Evolutionary conservation across 2,888 invertebrate genomes (phyloP), one percentile per base, ranked within the genome.

Genomic region (Drosophila trichaetosa): DNA sequence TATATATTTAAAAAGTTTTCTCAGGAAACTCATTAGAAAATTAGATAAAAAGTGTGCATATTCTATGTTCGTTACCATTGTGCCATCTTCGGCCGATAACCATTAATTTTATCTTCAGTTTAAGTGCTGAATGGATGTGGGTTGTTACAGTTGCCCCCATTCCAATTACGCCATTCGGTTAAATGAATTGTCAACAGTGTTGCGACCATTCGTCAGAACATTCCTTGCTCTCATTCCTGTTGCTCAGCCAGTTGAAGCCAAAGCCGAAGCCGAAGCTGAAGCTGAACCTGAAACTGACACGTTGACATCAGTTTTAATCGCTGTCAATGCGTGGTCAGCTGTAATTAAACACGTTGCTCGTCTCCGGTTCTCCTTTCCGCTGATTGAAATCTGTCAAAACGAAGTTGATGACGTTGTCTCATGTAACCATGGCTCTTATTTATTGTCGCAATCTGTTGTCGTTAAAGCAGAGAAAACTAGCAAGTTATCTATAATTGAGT

Each of bases 331-430:
- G 76, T 79, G 77, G 66, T 59, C 70, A 66, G 65, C 56, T 76
- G 85, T 85, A 85, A 85, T 85, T 85, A 85, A 89, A 80, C 73
- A 84, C 85, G 80, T 87, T 85, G 75, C 72, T 57, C 33, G 56
- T 13, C 5, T 1, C 21, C 6, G 16, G 16, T 11, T 42, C 40
- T 6, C 18, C 21, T 18, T 42, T 46, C 49, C 27, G 34, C 73
- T 89, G 87, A 84, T 84, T 87, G 89, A 89, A 87, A 82, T 88
- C 90, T 76, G 82, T 83, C 89, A 88, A 88, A 87, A 24, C 24
- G 46, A 83, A 75, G 77, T 57, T 69, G 70, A 79, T 54, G 65
- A 62, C 70, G 51, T 31, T 72, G 53, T 49, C 46, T 18, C 63
- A 49, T 62, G 51, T 21, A 51, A 10, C 56, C 36, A 40, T 31